A percentile compares a stretch with the other conserved stretches of the same genome.
These are phyloP conservation scores for Scyliorhinus canicula DNA, from an alignment of 2,797 vertebrate genomes.

Conservation along the genomic window DNA sequence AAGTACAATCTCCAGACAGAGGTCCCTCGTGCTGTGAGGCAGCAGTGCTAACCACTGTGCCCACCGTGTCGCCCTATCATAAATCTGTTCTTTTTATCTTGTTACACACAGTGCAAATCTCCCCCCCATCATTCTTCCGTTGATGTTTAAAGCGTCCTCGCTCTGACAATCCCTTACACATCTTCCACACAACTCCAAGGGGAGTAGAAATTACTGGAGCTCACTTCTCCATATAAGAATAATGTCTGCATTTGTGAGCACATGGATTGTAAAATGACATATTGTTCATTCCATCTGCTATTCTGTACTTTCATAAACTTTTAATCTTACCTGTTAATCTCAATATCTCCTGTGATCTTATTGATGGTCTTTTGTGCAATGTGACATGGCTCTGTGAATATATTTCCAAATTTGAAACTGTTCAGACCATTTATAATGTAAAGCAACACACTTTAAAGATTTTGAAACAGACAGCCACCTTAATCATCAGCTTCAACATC, in stretches of 20 bases:
- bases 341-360: slow-evolving; percentile 1
- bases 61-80: too few species aligned
- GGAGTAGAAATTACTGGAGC: not conserved
- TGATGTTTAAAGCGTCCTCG: not conserved
- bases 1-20: too few species aligned
- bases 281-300: not conserved
- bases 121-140: not conserved
- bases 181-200: not conserved
- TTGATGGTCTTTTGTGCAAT: slow-evolving; percentile 3
- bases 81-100: not conserved
- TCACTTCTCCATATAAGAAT: not conserved
- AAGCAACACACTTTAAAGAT: not conserved
- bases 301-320: slow-evolving; percentile 8
- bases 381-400: slow-evolving; percentile 17
- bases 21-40: too few species aligned
- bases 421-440: not conserved
- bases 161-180: not conserved
- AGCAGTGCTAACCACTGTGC: too few species aligned
- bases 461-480: not conserved
- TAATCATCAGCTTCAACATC: not conserved
- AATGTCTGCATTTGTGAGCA: not conserved
- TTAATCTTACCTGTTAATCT: not conserved
- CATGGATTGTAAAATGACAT: not conserved
- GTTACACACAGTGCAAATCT: not conserved
- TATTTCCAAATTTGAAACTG: slow-evolving; percentile 6